Conservation (phyloP, 2,888 invertebrate genomes). For the Lasioglossum malachurum region DNA sequence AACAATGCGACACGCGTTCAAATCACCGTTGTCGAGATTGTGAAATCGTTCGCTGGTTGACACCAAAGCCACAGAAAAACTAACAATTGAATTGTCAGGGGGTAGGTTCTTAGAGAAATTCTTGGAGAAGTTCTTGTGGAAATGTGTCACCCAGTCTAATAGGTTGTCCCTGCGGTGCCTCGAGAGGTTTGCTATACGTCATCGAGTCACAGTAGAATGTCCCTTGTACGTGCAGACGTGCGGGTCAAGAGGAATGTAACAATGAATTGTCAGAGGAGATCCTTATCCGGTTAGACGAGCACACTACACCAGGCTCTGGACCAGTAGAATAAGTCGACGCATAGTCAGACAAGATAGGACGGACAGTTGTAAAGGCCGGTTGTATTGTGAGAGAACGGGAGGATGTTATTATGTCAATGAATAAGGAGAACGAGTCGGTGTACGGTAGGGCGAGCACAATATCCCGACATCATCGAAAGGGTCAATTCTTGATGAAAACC, state of each 20-base stretch:
- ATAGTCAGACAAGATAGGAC: background rate
- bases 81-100: background rate
- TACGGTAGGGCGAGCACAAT: background rate
- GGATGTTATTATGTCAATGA: background rate
- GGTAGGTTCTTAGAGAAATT: background rate
- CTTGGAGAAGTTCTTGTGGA: background rate
- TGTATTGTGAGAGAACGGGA: background rate
- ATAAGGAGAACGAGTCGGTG: background rate
- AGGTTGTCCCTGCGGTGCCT: background rate
- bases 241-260: background rate
- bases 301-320: background rate
- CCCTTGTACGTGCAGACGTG: background rate
- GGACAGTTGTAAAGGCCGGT: background rate
- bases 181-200: background rate
- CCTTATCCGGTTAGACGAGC: background rate
- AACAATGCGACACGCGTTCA: background rate
- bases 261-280: background rate
- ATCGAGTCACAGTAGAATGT: background rate
- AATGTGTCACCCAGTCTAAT: background rate
- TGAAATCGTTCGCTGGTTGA: background rate
- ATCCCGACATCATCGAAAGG: background rate
- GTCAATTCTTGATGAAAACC: background rate
- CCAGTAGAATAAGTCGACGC: background rate
- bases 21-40: background rate
- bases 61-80: background rate